Conservation (phyloP, 2,797 vertebrate species). For the Octomys mimax region DNA sequence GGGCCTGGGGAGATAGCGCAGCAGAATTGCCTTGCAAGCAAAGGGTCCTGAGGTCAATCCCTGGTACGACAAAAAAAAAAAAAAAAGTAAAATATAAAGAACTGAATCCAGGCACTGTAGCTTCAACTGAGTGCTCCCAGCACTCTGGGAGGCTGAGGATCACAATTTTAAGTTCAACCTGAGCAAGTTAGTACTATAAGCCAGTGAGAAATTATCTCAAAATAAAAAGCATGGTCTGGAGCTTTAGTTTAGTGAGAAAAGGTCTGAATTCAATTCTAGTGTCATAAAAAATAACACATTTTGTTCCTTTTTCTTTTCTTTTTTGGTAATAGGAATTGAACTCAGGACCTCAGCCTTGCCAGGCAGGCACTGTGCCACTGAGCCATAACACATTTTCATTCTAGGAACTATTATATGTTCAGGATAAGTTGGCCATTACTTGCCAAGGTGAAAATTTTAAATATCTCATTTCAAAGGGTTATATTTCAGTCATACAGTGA, state of each 20-base stretch:
- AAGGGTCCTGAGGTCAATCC: no score
- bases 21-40: no score
- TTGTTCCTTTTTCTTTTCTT: no score
- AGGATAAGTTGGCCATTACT: not conserved
- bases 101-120: not conserved
- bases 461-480: not conserved
- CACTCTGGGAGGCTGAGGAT: not conserved
- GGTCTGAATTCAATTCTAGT: not conserved
- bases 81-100: not conserved
- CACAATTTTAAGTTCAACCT: not conserved
- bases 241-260: not conserved
- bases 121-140: not conserved
- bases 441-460: not conserved
- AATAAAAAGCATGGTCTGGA: not conserved
- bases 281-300: not conserved
- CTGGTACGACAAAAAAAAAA: no score
- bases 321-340: no score
- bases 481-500: not conserved
- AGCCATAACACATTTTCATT: not conserved
- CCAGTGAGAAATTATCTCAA: not conserved
- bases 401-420: not conserved
- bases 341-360: no score
- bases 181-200: not conserved
- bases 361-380: no score
- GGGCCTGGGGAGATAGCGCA: no score